Evolutionary conservation across 2,888 invertebrate species (phyloP).

Genomic region (Choristoneura rosaceana): DNA sequence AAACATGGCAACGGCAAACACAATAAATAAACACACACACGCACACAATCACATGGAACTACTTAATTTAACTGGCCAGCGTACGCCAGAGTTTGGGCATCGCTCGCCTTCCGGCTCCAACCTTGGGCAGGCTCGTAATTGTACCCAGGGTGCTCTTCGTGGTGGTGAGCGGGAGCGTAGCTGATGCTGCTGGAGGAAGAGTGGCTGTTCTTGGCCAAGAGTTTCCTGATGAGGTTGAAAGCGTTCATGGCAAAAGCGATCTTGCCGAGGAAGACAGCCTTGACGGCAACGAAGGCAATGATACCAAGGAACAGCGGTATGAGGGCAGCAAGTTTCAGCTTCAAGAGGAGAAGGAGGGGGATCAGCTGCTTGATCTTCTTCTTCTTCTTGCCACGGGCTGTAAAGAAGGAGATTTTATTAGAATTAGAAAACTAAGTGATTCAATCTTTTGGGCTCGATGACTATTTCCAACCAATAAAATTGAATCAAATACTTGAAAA

Average conservation of each 20-base stretch:
- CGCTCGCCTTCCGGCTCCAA: constrained; percentile 88
- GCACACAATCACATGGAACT: constrained; percentile 51
- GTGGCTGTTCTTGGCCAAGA: constrained; percentile 86
- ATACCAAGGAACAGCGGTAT: constrained; percentile 90
- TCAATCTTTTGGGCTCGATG: neutral
- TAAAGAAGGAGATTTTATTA: constrained; percentile 48
- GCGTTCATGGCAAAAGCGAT: constrained; percentile 92
- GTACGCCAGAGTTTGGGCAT: constrained; percentile 90
- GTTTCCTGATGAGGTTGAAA: constrained; percentile 87
- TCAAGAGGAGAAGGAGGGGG: constrained; percentile 90
- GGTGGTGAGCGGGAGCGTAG: constrained; percentile 87
- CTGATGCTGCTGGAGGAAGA: constrained; percentile 80
- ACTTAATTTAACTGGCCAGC: constrained; percentile 68
- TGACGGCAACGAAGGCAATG: constrained; percentile 92
- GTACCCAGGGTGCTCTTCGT: constrained; percentile 84
- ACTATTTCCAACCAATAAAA: too few relatives aligned
- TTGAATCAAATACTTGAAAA: too few relatives aligned
- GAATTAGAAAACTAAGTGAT: neutral
- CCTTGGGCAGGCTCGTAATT: constrained; percentile 84
- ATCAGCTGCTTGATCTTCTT: constrained; percentile 91
- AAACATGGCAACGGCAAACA: constrained; percentile 64
- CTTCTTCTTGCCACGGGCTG: constrained; percentile 92
- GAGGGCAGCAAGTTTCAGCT: constrained; percentile 91
- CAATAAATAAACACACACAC: constrained; percentile 57
- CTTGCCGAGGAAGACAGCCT: constrained; percentile 93